These are phyloP conservation scores for Euplagia quadripunctaria DNA, from an alignment of 2,888 invertebrate species.

Conservation along the genomic window DNA sequence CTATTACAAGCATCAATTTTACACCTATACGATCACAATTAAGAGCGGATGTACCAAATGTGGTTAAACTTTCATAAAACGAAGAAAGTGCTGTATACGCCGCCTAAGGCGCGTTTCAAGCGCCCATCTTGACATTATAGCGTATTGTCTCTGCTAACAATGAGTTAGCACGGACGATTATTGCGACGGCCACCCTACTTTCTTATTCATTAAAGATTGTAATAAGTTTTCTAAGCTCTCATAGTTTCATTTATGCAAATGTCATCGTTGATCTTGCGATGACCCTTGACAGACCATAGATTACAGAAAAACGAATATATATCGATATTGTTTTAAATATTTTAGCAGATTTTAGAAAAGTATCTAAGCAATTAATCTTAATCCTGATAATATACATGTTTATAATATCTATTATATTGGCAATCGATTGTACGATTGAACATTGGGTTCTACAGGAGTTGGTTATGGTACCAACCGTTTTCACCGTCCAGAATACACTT, in stretches of 20 bases:
- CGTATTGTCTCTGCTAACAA: constrained; percentile 62
- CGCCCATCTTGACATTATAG: constrained; percentile 58
- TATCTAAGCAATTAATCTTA: too few species aligned
- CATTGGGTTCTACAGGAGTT: too few species aligned
- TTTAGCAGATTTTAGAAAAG: too few species aligned
- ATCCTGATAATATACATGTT: too few species aligned
- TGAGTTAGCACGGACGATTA: constrained; percentile 40
- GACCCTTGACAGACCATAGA: neutral
- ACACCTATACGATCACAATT: constrained; percentile 30
- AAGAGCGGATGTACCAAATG: constrained; percentile 42
- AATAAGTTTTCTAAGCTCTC: neutral
- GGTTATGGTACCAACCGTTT: too few species aligned
- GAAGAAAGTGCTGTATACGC: constrained; percentile 45
- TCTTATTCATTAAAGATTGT: constrained; percentile 42
- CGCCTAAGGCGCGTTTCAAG: constrained; percentile 47
- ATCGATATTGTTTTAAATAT: too few species aligned
- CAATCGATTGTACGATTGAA: too few species aligned
- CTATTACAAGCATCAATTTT: constrained; percentile 23
- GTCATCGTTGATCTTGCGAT: neutral
- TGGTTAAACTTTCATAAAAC: constrained; percentile 49
- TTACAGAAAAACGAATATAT: neutral
- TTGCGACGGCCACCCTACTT: constrained; percentile 51
- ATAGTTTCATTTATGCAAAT: constrained; percentile 12
- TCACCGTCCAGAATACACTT: too few species aligned
- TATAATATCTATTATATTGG: too few species aligned